A percentile compares a stretch with the other conserved stretches of the same genome.
Conservation (phyloP, 2,888 invertebrate species). For the Oligia strigilis region DNA sequence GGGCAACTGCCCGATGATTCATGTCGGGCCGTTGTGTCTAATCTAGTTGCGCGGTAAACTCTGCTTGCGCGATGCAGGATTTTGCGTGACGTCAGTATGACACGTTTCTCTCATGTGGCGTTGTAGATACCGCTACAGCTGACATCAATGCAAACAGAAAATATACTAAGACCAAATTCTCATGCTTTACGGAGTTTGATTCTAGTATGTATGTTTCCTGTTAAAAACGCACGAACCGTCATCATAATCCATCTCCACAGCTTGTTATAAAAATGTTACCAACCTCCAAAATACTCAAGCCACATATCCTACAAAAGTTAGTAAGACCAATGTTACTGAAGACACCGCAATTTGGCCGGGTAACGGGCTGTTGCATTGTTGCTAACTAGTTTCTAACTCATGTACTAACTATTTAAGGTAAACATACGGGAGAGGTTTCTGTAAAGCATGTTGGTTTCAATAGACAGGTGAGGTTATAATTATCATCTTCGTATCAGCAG, state of each 20-base stretch:
- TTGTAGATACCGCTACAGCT: no score
- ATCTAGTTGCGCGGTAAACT: no score
- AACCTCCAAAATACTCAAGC: constrained; percentile 26
- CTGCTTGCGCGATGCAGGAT: no score
- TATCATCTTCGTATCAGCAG: not conserved
- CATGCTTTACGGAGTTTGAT: no score
- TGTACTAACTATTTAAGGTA: constrained; percentile 64
- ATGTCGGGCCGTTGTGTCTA: no score
- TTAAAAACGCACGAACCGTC: not conserved
- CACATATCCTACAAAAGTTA: constrained; percentile 42
- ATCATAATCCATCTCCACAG: constrained; percentile 11
- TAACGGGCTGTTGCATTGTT: constrained; percentile 70
- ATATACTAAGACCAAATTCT: no score
- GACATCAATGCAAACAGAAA: no score
- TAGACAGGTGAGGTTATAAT: not conserved
- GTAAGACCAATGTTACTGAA: constrained; percentile 44
- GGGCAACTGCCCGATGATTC: no score
- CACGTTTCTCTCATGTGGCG: no score
- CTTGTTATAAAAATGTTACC: constrained; percentile 10
- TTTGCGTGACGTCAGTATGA: no score
- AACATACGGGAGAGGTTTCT: constrained; percentile 33
- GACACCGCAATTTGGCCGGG: constrained; percentile 50
- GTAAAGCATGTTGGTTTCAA: constrained; percentile 8
- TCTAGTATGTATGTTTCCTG: no score
- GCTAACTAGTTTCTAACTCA: constrained; percentile 67